Evolutionary conservation across 2,888 invertebrate genomes (phyloP), one percentile per base, ranked within the genome.

Genomic region (Athalia circularis): DNA sequence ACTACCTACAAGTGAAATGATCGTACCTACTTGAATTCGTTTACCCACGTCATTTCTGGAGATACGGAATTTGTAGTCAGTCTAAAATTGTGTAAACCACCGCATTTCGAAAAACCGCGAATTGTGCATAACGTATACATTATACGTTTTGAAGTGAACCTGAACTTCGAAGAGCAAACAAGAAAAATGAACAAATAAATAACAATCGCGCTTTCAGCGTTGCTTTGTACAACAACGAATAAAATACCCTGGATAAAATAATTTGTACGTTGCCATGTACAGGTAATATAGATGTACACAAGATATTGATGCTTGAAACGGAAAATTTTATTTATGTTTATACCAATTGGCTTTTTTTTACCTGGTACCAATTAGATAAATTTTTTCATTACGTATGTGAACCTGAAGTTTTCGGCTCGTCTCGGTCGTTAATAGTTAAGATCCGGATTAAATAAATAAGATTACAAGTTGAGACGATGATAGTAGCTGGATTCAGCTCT

Each of bases 401-500:
- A 64, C 75, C 61, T 75, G 75, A 75, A 75, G 62, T 62, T 45
- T 62, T 75, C 64, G 75, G 75, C 62, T 64, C 75, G 50, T 64
- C 62, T 11, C 75, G 47, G 29, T 75, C 47, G 59, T 52, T 72
- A 48, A 61, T 64, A 62, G 5, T 9, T 75, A 62, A 48, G n/a
- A n/a, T 75, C 29, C 64, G 47, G 61, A 52, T 47, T 47, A 72
- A 72, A 45, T 59, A 13, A 72, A 59, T 43, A 50, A 48, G 15
- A 75, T 75, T 75, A 75, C 75, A 75, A 75, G 50, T 75, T 75
- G 29, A 75, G 29, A 50, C 75, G 75, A 48, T 75, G 75, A 50
- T 75, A 75, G 50, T 75, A 75, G 62, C 62, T 75, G 62, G 61
- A n/a, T 50, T 75, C 75, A 43, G 64, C 62, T 75, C 75, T 61